Base-by-base conservation (phyloP, 2,888 invertebrate genomes). In the Platynereis dumerilii region DNA sequence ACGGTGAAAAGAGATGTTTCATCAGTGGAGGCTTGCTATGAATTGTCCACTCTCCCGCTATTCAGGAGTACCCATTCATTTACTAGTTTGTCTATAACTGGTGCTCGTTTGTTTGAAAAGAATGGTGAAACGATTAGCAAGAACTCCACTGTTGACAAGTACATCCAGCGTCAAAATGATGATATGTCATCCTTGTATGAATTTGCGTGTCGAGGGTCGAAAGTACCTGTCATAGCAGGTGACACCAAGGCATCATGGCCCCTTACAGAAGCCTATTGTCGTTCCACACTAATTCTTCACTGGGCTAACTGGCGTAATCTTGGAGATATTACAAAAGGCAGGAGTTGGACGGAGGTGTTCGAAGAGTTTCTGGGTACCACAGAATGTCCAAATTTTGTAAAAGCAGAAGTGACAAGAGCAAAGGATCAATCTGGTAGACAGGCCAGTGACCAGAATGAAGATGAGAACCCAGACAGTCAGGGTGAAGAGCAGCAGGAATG, bases 241-340 rank as follows among this genome's bases (percentile, higher is more conserved):
- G 20, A 39, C 26, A 29, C 39, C 17, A 52, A 22, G 22, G 65
- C 65, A 52, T 29, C 69, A 34, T 74, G 73, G 70, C 73, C 70
- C 2, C 55, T 69, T 0, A 3, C 39, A 15, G 72, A 72, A 57
- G 65, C 71, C 10, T 74, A 68, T 54, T 69, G 65, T 34, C 48
- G 67, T 12, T 65, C 39, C 20, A 68, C 53, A 60, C 66, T 72
- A 7, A 42, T 71, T 3, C 39, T 73, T 24, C 71, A 72, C 54
- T 69, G 65, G 60, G 72, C 71, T 24, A 69, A 69, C 34, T 74
- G 69, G 73, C 10, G 69, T n/a, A 64, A 54, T 28, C 24, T 73
- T 20, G 20, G 44, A 29, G 72, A 73, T 57, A 70, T 73, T 22
- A 71, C 69, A 60, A 12, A 28, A 26, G 44, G 67, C 29, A 34